Evolutionary conservation across 2,113 vertebrate species (phyloP), one percentile per base, ranked within the genome.

Genomic region (Hiodon tergisus): DNA sequence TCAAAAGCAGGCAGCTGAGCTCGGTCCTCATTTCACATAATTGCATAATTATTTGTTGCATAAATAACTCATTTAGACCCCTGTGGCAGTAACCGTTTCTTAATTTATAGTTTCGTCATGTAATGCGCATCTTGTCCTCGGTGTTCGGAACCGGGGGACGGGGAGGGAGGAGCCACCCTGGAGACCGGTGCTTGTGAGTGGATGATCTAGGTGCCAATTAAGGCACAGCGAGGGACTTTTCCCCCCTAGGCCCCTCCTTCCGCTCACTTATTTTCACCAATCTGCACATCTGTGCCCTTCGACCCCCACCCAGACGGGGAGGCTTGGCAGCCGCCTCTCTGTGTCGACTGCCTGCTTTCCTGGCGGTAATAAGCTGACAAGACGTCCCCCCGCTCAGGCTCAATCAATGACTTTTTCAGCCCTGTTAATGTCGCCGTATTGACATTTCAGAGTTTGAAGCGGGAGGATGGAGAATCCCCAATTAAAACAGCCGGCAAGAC

Each of bases 201-300:
- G 80, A 77, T 72, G 82, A 31, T 77, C 76, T 83, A 81, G 73
- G 77, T 78, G 81, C 77, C 80, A 86, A 86, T 89, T 85, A 86
- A 75, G 47, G 80, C 76, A 78, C 80, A 78, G 79, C 81, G 57
- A 85, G 84, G 84, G 50, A 55, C 5, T 13, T 10, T 16, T 16
- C 62, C 62, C 67, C 67, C 16, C 14, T 16, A 9, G 17, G 17
- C 5, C n/a, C 67, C 67, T 69, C 51, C 53, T 8, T 46, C 16
- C 51, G 6, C 2, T 53, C 50, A 11, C 52, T 14, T 17, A 11
- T 52, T 55, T 7, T 62, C 71, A 62, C 47, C 59, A 52, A 48
- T 17, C 50, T 17, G 71, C 48, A 13, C 11, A 11, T 62, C 14
- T 48, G 46, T 46, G 46, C 16, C 48, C 47, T 51, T 51, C 71